Conservation (phyloP, 2,113 vertebrate species). For the Tiliqua scincoides region DNA sequence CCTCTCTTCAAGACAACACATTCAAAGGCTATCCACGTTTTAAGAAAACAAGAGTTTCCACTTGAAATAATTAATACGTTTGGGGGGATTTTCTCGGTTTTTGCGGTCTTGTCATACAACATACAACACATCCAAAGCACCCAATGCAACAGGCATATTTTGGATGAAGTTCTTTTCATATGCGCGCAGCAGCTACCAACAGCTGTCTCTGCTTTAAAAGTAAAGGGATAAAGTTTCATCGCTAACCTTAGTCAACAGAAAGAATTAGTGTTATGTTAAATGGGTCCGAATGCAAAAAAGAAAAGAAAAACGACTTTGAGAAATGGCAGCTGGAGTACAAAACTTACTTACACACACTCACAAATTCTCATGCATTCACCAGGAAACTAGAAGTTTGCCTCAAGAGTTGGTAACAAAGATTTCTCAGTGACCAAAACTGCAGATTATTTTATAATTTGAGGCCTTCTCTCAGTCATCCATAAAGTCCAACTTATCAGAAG, state of each 20-base stretch:
- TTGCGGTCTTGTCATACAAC: slow-evolving; percentile 80
- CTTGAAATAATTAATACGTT: slow-evolving; percentile 59
- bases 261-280: slow-evolving; percentile 38
- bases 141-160: slow-evolving; percentile 79
- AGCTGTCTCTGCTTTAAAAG: slow-evolving; percentile 88
- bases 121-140: slow-evolving; percentile 67
- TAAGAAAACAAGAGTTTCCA: slow-evolving; percentile 23
- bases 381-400: not conserved
- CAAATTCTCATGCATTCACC: not conserved
- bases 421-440: too few relatives aligned
- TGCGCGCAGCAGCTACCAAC: slow-evolving; percentile 88
- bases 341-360: not conserved
- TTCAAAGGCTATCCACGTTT: slow-evolving; percentile 30
- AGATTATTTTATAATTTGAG: not conserved
- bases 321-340: not conserved
- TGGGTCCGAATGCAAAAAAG: not conserved
- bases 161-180: slow-evolving; percentile 83
- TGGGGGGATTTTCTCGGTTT: slow-evolving; percentile 63
- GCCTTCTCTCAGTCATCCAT: not conserved
- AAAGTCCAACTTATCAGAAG: not conserved
- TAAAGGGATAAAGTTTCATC: slow-evolving; percentile 86
- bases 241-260: slow-evolving; percentile 42
- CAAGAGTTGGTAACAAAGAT: not conserved
- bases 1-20: slow-evolving; percentile 39
- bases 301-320: not conserved